Conservation (phyloP, 2,113 vertebrate genomes). For the Nipponia nippon region DNA sequence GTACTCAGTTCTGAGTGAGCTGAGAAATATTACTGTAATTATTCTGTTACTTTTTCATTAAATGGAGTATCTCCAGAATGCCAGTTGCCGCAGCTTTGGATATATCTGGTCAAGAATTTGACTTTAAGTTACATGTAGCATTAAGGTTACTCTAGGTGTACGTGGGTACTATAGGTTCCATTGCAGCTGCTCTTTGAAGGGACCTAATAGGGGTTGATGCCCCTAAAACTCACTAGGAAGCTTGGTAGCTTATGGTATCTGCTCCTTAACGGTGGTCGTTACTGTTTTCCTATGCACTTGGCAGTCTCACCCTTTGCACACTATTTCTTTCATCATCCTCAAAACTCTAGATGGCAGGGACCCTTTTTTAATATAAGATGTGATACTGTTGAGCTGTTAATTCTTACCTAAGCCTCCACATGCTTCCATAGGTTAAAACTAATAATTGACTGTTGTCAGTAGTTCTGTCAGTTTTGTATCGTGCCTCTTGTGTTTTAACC, state of each 20-base stretch:
- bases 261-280: not conserved
- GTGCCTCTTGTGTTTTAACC: not conserved
- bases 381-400: not conserved
- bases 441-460: not conserved
- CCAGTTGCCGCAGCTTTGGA: not conserved
- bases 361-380: not conserved
- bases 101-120: not conserved
- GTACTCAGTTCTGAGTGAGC: not conserved
- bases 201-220: not conserved
- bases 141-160: not conserved
- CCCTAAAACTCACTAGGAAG: not conserved
- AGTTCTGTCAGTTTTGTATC: not conserved
- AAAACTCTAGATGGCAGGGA: not conserved
- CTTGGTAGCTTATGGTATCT: not conserved
- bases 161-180: not conserved
- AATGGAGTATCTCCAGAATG: not conserved
- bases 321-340: not conserved
- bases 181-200: not conserved
- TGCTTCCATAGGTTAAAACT: not conserved
- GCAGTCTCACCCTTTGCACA: accelerated
- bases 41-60: not conserved
- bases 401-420: not conserved
- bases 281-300: not conserved
- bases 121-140: accelerated
- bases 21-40: not conserved